phyloP scores from a whole-genome alignment of 2,888 invertebrate species.

The Leptinotarsa juncta region DNA sequence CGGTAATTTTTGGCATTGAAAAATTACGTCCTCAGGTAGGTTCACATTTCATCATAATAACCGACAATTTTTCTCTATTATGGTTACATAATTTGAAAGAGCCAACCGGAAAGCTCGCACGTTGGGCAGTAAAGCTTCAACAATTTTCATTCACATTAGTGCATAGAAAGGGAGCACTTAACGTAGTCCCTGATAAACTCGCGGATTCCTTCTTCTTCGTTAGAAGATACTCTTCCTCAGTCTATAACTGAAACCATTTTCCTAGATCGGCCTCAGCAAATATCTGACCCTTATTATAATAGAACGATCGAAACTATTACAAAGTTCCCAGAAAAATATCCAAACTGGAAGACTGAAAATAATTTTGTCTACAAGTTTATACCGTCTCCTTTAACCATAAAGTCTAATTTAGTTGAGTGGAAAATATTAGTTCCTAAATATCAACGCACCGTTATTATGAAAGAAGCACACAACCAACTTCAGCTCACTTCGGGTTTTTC shows the following conservation, averaged over 20 bases:
- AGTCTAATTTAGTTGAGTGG: conserved; percentile 42
- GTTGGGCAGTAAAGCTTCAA: background rate
- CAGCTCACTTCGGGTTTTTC: too few relatives aligned
- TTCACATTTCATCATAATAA: background rate
- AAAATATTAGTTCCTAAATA: conserved; percentile 44
- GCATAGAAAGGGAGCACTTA: background rate
- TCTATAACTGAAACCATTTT: too few relatives aligned
- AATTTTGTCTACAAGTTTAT: conserved; percentile 30
- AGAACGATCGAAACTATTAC: background rate
- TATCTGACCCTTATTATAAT: too few relatives aligned
- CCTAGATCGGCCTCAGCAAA: too few relatives aligned
- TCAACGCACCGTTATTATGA: conserved; percentile 38
- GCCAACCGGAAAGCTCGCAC: background rate
- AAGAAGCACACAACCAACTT: conserved; percentile 3
- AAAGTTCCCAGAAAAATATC: conserved; percentile 28
- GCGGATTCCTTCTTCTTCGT: too few relatives aligned
- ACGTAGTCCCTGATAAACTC: too few relatives aligned
- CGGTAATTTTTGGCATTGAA: too few relatives aligned
- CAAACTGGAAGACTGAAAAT: conserved; percentile 28
- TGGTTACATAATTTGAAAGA: background rate
- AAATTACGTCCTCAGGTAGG: background rate
- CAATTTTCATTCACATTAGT: background rate
- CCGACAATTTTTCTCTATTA: background rate
- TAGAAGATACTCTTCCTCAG: too few relatives aligned
- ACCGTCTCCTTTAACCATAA: conserved; percentile 9